Conservation (phyloP, 1,140 invertebrate species). For the Saccostrea cuccullata region DNA sequence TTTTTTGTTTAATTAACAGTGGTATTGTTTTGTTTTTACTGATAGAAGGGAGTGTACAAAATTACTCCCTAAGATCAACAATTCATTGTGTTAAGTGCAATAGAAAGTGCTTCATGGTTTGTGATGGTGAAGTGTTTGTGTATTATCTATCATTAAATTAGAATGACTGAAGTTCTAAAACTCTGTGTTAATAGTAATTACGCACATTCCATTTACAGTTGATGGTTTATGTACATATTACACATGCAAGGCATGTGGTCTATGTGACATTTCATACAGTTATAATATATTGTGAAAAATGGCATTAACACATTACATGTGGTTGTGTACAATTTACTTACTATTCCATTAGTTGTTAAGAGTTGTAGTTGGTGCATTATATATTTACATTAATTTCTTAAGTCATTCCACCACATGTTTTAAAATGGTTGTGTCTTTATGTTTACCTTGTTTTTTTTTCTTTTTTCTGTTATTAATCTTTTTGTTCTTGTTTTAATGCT, state of each 20-base stretch:
- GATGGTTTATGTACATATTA: background rate
- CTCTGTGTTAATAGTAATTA: background rate
- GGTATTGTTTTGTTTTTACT: no score
- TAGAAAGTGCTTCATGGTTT: slow-evolving; percentile 1
- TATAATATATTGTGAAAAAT: background rate
- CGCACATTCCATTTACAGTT: background rate
- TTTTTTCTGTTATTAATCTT: background rate
- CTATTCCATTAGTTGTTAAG: background rate
- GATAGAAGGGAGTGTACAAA: background rate
- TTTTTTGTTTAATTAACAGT: no score
- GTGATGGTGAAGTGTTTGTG: background rate
- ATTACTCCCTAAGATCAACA: background rate
- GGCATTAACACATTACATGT: slow-evolving; percentile 7
- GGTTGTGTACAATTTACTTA: background rate
- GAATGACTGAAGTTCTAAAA: background rate
- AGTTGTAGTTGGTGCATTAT: background rate
- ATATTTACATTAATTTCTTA: background rate
- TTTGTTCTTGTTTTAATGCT: background rate
- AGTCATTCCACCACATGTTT: slow-evolving; percentile 1
- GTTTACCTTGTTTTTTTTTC: background rate
- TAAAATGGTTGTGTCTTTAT: slow-evolving; percentile 11
- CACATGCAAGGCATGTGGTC: background rate
- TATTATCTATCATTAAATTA: background rate
- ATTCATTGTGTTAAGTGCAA: slow-evolving; percentile 12
- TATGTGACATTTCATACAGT: slow-evolving; percentile 18